phyloP scores from a whole-genome alignment of 2,888 invertebrate species.

The Metalampra italica region DNA sequence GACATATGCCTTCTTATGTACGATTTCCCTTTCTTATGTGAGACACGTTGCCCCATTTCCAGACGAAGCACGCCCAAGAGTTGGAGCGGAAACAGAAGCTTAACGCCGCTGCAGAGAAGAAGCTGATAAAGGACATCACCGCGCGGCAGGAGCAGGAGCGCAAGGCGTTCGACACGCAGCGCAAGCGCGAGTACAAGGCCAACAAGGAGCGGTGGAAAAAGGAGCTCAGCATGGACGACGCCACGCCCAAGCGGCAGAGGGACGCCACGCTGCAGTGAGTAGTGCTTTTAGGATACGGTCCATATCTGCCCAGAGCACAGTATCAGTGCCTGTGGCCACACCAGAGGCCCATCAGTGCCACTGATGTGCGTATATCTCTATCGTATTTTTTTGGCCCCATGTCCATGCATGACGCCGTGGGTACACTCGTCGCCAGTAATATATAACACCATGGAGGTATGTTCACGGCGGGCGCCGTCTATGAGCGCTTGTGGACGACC shows the following conservation, averaged over 20 bases:
- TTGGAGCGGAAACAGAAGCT: conserved; percentile 90
- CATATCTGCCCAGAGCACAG: no score
- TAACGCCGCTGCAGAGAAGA: conserved; percentile 93
- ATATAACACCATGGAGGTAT: no score
- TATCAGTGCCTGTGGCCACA: not conserved
- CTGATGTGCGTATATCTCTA: no score
- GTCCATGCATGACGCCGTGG: no score
- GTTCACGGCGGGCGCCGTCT: no score
- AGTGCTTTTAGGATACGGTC: not conserved
- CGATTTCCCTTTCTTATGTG: no score
- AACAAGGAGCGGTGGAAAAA: conserved; percentile 98
- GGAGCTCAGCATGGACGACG: conserved; percentile 93
- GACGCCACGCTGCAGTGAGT: conserved; percentile 92
- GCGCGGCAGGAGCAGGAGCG: conserved; percentile 93
- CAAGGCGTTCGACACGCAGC: conserved; percentile 93
- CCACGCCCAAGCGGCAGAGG: conserved; percentile 93
- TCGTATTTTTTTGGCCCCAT: no score
- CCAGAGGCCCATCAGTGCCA: no score
- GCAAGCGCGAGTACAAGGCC: conserved; percentile 97
- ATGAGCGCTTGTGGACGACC: no score
- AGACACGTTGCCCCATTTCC: conserved; percentile 9
- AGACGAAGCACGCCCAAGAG: conserved; percentile 87
- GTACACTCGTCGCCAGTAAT: no score
- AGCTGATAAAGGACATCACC: conserved; percentile 94
- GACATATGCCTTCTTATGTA: no score